Conservation (phyloP, 2,797 vertebrate genomes). For the Salarias fasciatus region DNA sequence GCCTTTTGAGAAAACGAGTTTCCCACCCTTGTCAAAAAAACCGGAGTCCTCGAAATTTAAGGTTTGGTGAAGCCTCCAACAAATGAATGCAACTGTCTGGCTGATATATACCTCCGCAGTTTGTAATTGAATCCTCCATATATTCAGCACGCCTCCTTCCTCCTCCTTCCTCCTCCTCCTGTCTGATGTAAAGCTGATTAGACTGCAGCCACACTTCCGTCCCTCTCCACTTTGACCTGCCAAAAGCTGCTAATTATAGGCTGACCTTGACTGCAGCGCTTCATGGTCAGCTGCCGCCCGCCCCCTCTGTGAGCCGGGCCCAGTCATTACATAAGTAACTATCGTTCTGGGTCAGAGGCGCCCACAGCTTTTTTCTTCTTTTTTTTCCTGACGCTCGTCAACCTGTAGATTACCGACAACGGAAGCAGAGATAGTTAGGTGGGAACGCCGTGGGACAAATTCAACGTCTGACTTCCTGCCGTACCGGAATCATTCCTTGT, state of each 20-base stretch:
- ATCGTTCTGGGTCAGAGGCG: conserved; percentile 44
- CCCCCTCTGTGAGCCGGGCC: conserved; percentile 43
- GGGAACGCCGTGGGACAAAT: conserved; percentile 9
- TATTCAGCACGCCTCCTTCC: conserved; percentile 17
- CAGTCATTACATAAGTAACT: conserved; percentile 56
- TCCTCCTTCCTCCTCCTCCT: conserved; percentile 22
- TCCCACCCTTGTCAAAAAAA: no score
- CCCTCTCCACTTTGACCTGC: conserved; percentile 48
- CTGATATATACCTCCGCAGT: conserved; percentile 10
- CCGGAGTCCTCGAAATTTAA: no score
- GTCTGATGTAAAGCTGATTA: conserved; percentile 56
- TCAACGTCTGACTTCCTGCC: not conserved
- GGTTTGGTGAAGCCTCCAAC: conserved; percentile 6
- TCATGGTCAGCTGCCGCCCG: conserved; percentile 51
- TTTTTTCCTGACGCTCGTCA: conserved; percentile 29
- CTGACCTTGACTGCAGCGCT: conserved; percentile 42
- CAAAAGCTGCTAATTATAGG: conserved; percentile 69
- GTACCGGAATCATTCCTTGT: no score
- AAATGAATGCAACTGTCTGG: not conserved
- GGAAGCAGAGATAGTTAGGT: not conserved
- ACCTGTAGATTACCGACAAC: conserved; percentile 1
- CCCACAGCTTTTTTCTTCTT: no score
- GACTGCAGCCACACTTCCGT: conserved; percentile 47
- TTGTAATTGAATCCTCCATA: conserved; percentile 38
- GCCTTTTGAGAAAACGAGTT: no score